Percentiles rank a stretch among this genome's conserved stretches.
Evolutionary conservation across 2,888 invertebrate genomes (phyloP).

Genomic region (Synergus japonicus): DNA sequence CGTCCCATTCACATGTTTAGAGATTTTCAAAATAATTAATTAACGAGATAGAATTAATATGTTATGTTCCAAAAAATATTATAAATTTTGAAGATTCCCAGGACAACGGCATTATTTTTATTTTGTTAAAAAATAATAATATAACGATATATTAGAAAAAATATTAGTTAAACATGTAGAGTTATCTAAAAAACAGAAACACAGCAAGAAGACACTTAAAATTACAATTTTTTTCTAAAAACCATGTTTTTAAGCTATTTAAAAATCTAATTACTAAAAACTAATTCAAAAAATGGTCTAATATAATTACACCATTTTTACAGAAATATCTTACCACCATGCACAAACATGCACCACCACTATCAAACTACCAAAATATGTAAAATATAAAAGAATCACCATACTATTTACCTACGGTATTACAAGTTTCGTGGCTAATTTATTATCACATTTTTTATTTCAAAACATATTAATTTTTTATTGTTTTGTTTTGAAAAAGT

Average conservation of each 20-base stretch:
- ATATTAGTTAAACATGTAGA: neutral
- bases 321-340: neutral
- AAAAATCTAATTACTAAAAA: neutral
- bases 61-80: neutral
- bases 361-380: neutral
- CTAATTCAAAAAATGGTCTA: neutral
- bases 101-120: neutral
- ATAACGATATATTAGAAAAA: neutral
- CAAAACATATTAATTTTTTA: neutral
- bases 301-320: neutral
- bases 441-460: neutral
- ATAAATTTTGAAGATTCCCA: neutral
- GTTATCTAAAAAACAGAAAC: neutral
- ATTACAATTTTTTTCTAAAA: neutral
- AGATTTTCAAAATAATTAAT: neutral
- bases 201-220: neutral
- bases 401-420: neutral
- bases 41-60: neutral
- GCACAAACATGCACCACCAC: slow-evolving; percentile 1
- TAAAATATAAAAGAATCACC: neutral
- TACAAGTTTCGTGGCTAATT: neutral
- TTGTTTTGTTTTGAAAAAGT: slow-evolving; percentile 36
- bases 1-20: neutral
- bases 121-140: neutral
- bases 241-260: neutral